Conservation (phyloP, 2,113 vertebrate species). For the Lophura nycthemera region DNA sequence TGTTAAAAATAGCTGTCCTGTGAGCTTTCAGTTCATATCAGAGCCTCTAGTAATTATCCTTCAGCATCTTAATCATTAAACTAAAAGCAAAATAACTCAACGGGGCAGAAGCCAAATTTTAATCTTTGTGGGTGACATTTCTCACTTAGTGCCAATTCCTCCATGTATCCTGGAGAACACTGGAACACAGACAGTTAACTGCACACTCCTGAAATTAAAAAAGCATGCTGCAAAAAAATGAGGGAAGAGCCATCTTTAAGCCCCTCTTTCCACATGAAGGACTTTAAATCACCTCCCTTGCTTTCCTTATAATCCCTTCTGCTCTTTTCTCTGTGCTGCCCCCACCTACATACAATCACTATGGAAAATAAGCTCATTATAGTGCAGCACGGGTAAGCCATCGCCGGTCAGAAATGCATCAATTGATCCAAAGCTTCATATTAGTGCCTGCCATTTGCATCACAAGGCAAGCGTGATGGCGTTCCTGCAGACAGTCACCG, state of each 20-base stretch:
- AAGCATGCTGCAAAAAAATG: not conserved
- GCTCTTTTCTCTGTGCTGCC: not conserved
- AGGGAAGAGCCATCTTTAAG: not conserved
- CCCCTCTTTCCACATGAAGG: conserved; percentile 6
- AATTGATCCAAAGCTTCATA: not conserved
- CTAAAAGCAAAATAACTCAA: conserved; percentile 1
- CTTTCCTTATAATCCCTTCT: conserved; percentile 26
- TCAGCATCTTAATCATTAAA: not conserved
- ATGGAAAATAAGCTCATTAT: conserved; percentile 55
- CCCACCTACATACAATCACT: conserved; percentile 5
- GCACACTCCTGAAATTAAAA: not conserved
- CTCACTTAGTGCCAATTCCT: not conserved
- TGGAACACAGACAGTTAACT: not conserved
- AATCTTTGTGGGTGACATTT: not conserved
- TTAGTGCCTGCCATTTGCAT: not conserved
- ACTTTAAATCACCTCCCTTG: conserved; percentile 25
- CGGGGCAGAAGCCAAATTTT: not conserved
- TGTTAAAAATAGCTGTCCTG: conserved; percentile 28
- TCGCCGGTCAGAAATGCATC: not conserved
- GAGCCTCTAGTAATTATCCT: not conserved
- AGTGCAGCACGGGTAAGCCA: not conserved
- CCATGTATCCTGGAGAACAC: not conserved
- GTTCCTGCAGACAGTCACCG: not conserved
- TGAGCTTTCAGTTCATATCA: not conserved
- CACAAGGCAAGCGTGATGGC: not conserved